Evolutionary conservation across 2,888 invertebrate species (phyloP).

Genomic region (Eretmocerus hayati): DNA sequence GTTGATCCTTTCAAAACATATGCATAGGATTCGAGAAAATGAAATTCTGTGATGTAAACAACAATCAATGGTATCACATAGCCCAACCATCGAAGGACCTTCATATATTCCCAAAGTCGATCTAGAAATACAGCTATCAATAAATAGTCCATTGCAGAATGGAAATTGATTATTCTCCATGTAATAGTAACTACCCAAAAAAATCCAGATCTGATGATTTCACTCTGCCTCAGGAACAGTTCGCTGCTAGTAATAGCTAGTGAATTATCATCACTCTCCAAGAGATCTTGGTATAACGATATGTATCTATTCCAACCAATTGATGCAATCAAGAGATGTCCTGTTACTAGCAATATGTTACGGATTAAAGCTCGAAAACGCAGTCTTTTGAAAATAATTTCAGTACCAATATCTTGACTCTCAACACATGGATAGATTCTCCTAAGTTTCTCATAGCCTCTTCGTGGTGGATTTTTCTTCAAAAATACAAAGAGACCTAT

Average conservation of each 20-base stretch:
- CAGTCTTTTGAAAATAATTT: constrained; percentile 60
- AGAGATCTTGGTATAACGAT: constrained; percentile 67
- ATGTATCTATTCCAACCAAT: constrained; percentile 81
- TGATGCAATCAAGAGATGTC: constrained; percentile 68
- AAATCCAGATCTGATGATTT: constrained; percentile 62
- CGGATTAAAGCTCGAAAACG: constrained; percentile 53
- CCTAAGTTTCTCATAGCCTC: constrained; percentile 62
- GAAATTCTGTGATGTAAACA: constrained; percentile 66
- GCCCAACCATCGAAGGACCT: constrained; percentile 63
- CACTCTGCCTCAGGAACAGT: constrained; percentile 52
- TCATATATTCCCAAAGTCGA: constrained; percentile 71
- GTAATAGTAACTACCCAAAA: constrained; percentile 67
- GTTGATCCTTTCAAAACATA: constrained; percentile 22
- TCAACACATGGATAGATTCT: constrained; percentile 42
- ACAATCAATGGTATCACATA: constrained; percentile 62
- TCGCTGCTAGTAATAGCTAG: constrained; percentile 43
- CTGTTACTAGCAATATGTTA: constrained; percentile 60
- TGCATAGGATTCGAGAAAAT: constrained; percentile 53
- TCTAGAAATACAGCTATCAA: constrained; percentile 74
- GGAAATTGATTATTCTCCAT: constrained; percentile 76
- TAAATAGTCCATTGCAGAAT: constrained; percentile 67
- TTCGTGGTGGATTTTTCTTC: constrained; percentile 64
- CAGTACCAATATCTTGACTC: constrained; percentile 45
- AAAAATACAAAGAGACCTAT: constrained; percentile 64
- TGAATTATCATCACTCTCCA: constrained; percentile 56